phyloP scores from a whole-genome alignment of 2,888 invertebrate genomes.

The Bombyx huttoni region DNA sequence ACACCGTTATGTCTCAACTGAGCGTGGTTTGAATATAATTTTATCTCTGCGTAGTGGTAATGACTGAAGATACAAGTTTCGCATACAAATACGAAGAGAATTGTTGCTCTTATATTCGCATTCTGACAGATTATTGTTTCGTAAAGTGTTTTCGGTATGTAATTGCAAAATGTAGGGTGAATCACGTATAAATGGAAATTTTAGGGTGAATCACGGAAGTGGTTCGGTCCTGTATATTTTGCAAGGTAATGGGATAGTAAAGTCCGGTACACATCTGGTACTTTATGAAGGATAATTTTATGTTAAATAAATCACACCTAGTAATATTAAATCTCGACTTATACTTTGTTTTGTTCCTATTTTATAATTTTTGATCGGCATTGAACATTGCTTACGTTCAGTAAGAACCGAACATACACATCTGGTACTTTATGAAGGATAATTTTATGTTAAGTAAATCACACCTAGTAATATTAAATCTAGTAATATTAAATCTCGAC shows the following conservation, averaged over 20 bases:
- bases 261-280: slow-evolving; percentile 52
- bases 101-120: slow-evolving; percentile 11
- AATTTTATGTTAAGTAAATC: slow-evolving; percentile 57
- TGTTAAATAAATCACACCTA: slow-evolving; percentile 52
- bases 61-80: slow-evolving; percentile 20
- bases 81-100: slow-evolving; percentile 16
- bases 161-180: slow-evolving; percentile 27
- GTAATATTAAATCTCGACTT: not conserved
- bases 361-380: not conserved
- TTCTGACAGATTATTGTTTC: slow-evolving; percentile 1
- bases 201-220: slow-evolving; percentile 44
- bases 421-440: slow-evolving; percentile 40
- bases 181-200: slow-evolving; percentile 19
- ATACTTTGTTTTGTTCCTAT: not conserved
- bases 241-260: slow-evolving; percentile 49
- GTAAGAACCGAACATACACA: slow-evolving; percentile 30
- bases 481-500: not conserved
- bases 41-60: slow-evolving; percentile 22
- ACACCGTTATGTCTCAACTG: slow-evolving; percentile 40
- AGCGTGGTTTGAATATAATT: slow-evolving; percentile 38
- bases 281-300: slow-evolving; percentile 29
- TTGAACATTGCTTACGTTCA: not conserved
- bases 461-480: slow-evolving; percentile 5
- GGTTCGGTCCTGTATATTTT: slow-evolving; percentile 33
- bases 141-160: slow-evolving; percentile 8